Base-by-base conservation (phyloP, 2,888 invertebrate genomes). In the Toxonevra muliebris region DNA sequence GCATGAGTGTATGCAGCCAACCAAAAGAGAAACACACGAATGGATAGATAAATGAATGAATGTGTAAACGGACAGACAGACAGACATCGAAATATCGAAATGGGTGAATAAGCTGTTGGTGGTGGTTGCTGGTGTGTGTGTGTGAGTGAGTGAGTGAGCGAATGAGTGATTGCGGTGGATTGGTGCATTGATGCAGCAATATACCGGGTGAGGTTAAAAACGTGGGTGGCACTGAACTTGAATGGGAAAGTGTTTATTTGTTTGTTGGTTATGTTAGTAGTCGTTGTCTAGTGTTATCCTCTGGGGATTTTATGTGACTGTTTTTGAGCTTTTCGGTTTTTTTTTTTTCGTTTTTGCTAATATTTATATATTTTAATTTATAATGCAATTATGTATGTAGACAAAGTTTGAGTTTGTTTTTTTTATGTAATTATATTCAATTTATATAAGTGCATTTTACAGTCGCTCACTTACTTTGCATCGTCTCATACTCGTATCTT, bases 301-400 rank as follows among this genome's bases (percentile, higher is more conserved):
- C 48, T 13, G 15, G 48, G 48, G 15, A 13, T 13, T 15, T 13
- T 7, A 13, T 15, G 15, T 48, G 48, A n/a, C 9, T 13, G 48
- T 48, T 48, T n/a, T 48, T 48, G 48, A 48, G 48, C 48, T 13
- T 48, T 48, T 8, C n/a, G 5, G 8, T 48, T 48, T 15, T 8
- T n/a, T 13, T 10, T 45, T 45, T 45, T 10, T 10, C 45, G 11
- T 45, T 1, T 48, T 48, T 48, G 48, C n/a, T 15, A 55, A 54
- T 54, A 30, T 63, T 30, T 30, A 30, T 30, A 10, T 19, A 63
- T 63, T 42, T 43, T 53, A 55, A 63, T 63, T 63, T 63, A 63
- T 63, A 54, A 63, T 63, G 54, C 54, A 63, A 63, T 61, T 61
- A 50, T 40, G 8, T 30, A 30, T 30, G 30, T 13, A 13, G 11